phyloP scores from a whole-genome alignment of 2,113 vertebrate genomes.

The Phylloscopus whistleri region DNA sequence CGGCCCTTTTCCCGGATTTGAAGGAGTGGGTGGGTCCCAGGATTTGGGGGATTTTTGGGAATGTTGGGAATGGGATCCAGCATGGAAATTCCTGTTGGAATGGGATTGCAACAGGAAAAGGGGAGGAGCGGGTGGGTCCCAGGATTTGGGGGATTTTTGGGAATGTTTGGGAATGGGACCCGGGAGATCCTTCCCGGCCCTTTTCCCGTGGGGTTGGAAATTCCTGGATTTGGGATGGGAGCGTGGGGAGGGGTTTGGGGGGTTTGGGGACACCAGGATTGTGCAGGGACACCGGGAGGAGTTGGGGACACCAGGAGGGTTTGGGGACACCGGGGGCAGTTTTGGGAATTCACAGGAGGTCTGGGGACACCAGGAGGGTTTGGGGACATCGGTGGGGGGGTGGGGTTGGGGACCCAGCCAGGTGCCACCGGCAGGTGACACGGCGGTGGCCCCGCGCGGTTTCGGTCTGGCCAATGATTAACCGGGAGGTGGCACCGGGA shows the following conservation, averaged over 20 bases:
- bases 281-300: no score
- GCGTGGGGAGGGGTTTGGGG: no score
- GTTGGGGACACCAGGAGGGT: not conserved
- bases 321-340: not conserved
- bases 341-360: not conserved
- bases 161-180: no score
- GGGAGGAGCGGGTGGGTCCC: no score
- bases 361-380: not conserved
- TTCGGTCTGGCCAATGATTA: slow-evolving; percentile 84
- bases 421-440: not conserved
- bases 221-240: not conserved
- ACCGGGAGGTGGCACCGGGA: slow-evolving; percentile 12
- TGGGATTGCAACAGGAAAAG: no score
- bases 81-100: no score
- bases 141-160: no score
- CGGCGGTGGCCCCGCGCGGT: slow-evolving; percentile 37
- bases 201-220: not conserved
- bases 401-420: not conserved
- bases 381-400: not conserved
- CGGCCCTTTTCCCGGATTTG: slow-evolving; percentile 33
- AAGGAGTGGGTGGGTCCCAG: slow-evolving; percentile 81
- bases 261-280: no score
- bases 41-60: not conserved
- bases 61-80: not conserved
- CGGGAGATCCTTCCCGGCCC: no score